Evolutionary conservation across 2,797 vertebrate genomes (phyloP), one percentile per base, ranked within the genome.

Genomic region (Xenops minutus): DNA sequence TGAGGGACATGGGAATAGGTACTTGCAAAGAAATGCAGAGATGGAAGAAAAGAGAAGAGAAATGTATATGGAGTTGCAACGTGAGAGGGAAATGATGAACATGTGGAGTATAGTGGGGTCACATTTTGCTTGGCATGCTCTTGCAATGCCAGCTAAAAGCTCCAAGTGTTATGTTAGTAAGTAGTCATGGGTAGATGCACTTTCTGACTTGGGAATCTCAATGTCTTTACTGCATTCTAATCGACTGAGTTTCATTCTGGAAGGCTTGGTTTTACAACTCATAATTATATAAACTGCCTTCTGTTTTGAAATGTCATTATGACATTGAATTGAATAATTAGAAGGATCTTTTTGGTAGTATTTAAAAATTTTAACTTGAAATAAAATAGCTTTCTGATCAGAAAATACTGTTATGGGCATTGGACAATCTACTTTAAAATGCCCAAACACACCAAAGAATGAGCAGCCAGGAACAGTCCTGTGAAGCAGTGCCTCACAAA

Each of bases 1-100:
- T 2, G 0, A 81, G 85, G 90, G 80, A 94, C 63, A 43, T 52
- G 66, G 77, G 78, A 94, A 90, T 89, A 87, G 39, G 48, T 27
- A 85, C 67, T 94, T 85, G 89, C 85, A 82, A 94, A 83, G 71
- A 94, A 90, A 67, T 34, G 39, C 52, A 51, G 87, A 81, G 52
- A 11, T 77, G 24, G 92, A 91, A 55, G 62, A 32, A 92, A 89
- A 81, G 30, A 34, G 49, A 62, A 85, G 73, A 85, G 69, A 90
- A 89, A 86, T 55, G 36, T 79, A 30, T 52, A 22, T 34, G 30
- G 29, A 89, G 67, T 56, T 51, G 66, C 72, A 89, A 39, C 19
- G 19, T 37, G 73, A 89, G 66, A 91, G 55, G 55, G 46, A 85
- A 94, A 88, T 56, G 4, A 73, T 71, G 52, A 73, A 93, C 67